Evolutionary conservation across 1,140 invertebrate species (phyloP).

Genomic region (Ridgeia piscesae): DNA sequence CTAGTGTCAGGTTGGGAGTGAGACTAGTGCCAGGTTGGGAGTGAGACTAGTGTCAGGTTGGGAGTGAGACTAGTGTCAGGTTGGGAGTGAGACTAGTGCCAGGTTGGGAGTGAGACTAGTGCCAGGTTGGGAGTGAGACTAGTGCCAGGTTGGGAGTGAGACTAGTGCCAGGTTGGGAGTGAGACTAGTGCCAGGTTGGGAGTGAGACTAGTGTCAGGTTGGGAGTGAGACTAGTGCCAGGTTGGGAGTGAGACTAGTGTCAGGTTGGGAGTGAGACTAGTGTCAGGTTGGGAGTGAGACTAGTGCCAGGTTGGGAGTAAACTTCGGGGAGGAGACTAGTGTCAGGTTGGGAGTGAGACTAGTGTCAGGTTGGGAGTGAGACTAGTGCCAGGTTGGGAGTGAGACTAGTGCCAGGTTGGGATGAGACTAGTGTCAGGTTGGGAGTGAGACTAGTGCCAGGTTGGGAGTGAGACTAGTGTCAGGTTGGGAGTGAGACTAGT

Average conservation of each 20-base stretch:
- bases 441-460: background rate
- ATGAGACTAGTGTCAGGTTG: no score
- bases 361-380: background rate
- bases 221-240: background rate
- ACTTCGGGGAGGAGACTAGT: no score
- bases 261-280: background rate
- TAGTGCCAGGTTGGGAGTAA: no score
- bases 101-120: background rate
- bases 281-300: background rate
- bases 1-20: background rate
- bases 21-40: background rate
- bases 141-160: background rate
- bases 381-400: background rate
- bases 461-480: background rate
- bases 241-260: background rate
- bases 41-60: background rate
- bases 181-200: background rate
- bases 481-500: background rate
- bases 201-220: background rate
- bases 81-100: background rate
- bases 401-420: background rate
- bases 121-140: background rate
- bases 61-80: background rate
- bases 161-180: background rate
- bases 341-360: background rate